Evolutionary conservation across 2,888 invertebrate genomes (phyloP), one percentile per base, ranked within the genome.

Genomic region (Epiblema foenella): DNA sequence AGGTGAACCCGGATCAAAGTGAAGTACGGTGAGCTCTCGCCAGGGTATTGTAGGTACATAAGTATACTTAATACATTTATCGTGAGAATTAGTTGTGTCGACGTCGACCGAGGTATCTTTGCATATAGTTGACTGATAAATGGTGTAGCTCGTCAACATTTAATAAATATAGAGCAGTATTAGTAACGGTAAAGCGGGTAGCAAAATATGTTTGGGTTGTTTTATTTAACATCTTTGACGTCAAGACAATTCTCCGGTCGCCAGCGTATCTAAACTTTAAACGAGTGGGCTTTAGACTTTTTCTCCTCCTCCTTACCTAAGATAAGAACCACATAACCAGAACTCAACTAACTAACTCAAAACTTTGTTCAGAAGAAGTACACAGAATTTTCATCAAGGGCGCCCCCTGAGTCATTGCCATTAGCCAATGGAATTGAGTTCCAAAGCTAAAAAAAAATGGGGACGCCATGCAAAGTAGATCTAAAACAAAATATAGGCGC

Each of bases 1-100:
- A 18, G 62, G 33, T 29, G 64, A 51, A 57, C 57, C 58, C 69
- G 51, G 68, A 68, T 68, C 68, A 62, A 56, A 62, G 62, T 56
- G 56, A 62, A 69, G 54, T 56, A 54, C 42, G 62, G 62, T 56
- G 18, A 29, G 20, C 62, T 56, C 11, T 39, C 24, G n/a, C 37
- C 39, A 24, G 37, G 18, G 29, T 54, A 20, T 46, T 17, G 3
- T n/a, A n/a, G n/a, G n/a, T 33, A 29, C n/a, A 39, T 29, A 12
- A 60, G 52, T 49, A 57, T 24, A n/a, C 54, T 42, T 42, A n/a
- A n/a, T 29, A 54, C 29, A 54, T 49, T 29, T 37, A 59, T 67
- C 58, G 20, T 51, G 33, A 59, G 49, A 51, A 67, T 51, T 57
- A 66, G 33, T 24, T 7, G 56, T 46, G 54, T 37, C 56, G 63